A percentile compares a stretch with the other conserved stretches of the same genome.
Conservation (phyloP, 1,140 invertebrate genomes). For the Drosophila virilis region DNA sequence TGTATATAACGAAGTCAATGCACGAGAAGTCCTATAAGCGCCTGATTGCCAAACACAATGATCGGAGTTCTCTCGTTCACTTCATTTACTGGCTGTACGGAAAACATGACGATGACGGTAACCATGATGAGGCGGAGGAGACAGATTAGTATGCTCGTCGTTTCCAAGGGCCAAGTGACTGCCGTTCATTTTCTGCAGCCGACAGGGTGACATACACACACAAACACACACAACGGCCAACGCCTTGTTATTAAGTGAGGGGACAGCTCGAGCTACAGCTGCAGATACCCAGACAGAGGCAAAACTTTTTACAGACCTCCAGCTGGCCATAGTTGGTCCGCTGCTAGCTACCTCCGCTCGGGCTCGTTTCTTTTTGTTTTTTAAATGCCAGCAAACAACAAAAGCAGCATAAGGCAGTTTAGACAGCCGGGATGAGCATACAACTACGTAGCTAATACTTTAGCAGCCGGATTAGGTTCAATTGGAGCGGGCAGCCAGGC, state of each 20-base stretch:
- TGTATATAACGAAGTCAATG: neutral
- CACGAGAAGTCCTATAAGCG: constrained; percentile 30
- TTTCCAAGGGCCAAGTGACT: constrained; percentile 39
- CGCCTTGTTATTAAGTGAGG: constrained; percentile 72
- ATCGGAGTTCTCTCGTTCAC: constrained; percentile 29
- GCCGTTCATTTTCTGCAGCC: constrained; percentile 52
- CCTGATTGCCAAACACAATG: constrained; percentile 41
- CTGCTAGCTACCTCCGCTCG: neutral
- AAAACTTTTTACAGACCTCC: constrained; percentile 73
- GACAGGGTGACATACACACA: constrained; percentile 47
- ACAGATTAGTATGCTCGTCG: constrained; percentile 73
- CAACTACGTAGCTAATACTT: constrained; percentile 82
- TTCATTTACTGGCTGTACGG: constrained; percentile 42
- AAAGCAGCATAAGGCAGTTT: constrained; percentile 82
- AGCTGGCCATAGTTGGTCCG: constrained; percentile 14
- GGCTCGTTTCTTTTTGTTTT: constrained; percentile 47
- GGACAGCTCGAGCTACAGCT: constrained; percentile 5
- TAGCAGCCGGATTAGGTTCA: constrained; percentile 82
- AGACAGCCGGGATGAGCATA: constrained; percentile 78
- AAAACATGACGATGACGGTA: constrained; percentile 2
- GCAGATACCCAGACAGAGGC: constrained; percentile 47
- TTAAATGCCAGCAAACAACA: constrained; percentile 80
- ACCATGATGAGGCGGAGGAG: constrained; percentile 16
- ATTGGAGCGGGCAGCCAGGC: constrained; percentile 61
- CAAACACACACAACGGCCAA: constrained; percentile 35